Percentiles rank a stretch among this genome's conserved stretches.
Evolutionary conservation across 2,888 invertebrate genomes (phyloP).

Genomic region (Cantharis rustica): DNA sequence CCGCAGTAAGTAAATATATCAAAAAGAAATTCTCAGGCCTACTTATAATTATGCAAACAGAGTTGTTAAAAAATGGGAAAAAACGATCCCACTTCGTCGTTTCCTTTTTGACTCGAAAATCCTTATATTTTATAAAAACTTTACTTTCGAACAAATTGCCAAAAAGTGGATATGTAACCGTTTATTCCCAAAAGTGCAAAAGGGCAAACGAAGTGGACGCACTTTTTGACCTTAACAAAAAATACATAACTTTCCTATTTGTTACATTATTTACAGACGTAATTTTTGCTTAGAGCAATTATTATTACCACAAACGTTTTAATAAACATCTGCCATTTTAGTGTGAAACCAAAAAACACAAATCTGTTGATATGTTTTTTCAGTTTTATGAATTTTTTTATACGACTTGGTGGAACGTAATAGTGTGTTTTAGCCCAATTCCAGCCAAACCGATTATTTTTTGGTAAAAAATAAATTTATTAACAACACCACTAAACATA

Average conservation of each 20-base stretch:
- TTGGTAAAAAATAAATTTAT: background rate
- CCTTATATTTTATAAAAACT: background rate
- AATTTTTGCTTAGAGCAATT: conserved; percentile 2
- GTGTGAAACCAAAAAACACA: conserved; percentile 26
- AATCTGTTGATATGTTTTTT: conserved; percentile 32
- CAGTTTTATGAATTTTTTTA: conserved; percentile 19
- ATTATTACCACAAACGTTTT: conserved; percentile 20
- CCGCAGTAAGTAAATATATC: background rate
- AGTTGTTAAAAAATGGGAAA: background rate
- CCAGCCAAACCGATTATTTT: background rate
- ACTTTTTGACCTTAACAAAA: conserved; percentile 11
- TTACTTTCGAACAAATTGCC: background rate
- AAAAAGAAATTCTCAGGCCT: background rate
- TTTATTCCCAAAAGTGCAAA: background rate
- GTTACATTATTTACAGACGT: conserved; percentile 19
- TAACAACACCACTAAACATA: background rate
- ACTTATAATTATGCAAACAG: background rate
- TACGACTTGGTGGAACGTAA: conserved; percentile 7
- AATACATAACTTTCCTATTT: conserved; percentile 20
- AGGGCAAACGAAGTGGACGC: background rate
- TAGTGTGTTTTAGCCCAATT: conserved; percentile 2
- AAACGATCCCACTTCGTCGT: background rate
- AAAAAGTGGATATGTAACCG: background rate
- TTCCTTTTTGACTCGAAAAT: background rate
- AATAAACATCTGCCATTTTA: conserved; percentile 34